Evolutionary conservation across 2,113 vertebrate species (phyloP), one percentile per base, ranked within the genome.

Genomic region (Bufo gargarizans): DNA sequence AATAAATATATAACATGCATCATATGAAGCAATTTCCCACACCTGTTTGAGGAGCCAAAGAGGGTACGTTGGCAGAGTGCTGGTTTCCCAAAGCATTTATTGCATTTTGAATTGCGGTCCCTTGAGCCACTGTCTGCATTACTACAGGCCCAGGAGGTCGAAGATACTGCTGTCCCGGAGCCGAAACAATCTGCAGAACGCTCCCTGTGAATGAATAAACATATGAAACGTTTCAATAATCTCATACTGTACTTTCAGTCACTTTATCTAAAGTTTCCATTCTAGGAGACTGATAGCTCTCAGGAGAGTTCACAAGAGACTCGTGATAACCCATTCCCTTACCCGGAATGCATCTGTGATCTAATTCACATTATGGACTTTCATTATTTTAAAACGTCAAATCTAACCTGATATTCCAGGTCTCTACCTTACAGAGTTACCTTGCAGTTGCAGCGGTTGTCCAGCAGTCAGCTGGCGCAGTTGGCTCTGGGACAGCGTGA

Each of bases 401-500:
- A 43, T 3, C 13, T 74, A 14, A 47, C 12, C 71, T 74, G 43
- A 17, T 45, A 16, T 47, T 74, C 16, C 47, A 50, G 72, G 33
- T 47, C 20, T 84, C 16, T 86, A 53, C 12, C 33, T n/a, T 47
- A 74, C 71, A 50, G 2, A 72, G 69, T 63, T 97, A 97, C 97
- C 97, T 97, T 98, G 97, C 78, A 98, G 94, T 92, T 98, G 97
- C 91, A 98, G 92, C 50, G 97, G 97, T 59, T 98, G 97, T 77
- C 97, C 97, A 0, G 97, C 96, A 50, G 97, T 98, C 86, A 98
- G 96, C 92, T 98, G 97, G 14, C 97, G 96, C 19, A 98, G 96
- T 79, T 98, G 97, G 85, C 97, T 98, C 20, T 96, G 97, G 1
- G 97, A 98, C 74, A 98, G 87, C 8, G 97, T 98, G 86, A 98